These are phyloP conservation scores for Drosophila vallismaia DNA, from an alignment of 2,888 invertebrate genomes.

Conservation along the genomic window DNA sequence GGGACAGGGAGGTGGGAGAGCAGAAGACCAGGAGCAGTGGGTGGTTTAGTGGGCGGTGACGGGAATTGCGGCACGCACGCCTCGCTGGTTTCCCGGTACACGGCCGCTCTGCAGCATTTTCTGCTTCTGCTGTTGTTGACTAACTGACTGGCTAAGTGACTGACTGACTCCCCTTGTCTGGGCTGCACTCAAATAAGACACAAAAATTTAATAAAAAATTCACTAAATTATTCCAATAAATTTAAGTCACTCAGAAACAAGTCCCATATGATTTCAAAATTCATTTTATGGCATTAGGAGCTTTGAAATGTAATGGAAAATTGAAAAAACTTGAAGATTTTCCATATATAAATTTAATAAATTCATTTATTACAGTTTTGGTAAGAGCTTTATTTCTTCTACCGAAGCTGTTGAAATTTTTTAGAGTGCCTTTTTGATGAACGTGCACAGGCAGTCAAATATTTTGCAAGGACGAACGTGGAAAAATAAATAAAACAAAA, in stretches of 20 bases:
- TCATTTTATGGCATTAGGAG: background rate
- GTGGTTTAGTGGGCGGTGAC: background rate
- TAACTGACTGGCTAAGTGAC: conserved; percentile 74
- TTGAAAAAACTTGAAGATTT: background rate
- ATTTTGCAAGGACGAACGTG: conserved; percentile 63
- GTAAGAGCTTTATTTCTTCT: background rate
- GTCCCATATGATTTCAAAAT: background rate
- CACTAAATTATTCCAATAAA: conserved; percentile 4
- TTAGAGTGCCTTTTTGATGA: conserved; percentile 18
- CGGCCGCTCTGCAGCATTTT: conserved; percentile 29
- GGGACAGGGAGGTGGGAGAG: too few species aligned
- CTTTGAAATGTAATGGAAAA: background rate
- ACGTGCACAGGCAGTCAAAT: conserved; percentile 66
- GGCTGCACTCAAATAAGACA: conserved; percentile 16
- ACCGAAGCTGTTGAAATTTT: background rate
- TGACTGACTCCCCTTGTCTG: conserved; percentile 36
- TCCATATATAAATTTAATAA: background rate
- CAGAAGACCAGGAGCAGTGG: background rate
- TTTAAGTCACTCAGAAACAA: background rate
- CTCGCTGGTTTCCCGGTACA: conserved; percentile 42
- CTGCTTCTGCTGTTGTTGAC: conserved; percentile 58
- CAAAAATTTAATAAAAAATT: background rate
- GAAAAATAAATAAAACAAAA: conserved; percentile 43
- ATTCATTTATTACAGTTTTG: too few species aligned
- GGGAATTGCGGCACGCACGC: conserved; percentile 56